Conservation (phyloP, 2,113 vertebrate genomes). For the Columbina picui region DNA sequence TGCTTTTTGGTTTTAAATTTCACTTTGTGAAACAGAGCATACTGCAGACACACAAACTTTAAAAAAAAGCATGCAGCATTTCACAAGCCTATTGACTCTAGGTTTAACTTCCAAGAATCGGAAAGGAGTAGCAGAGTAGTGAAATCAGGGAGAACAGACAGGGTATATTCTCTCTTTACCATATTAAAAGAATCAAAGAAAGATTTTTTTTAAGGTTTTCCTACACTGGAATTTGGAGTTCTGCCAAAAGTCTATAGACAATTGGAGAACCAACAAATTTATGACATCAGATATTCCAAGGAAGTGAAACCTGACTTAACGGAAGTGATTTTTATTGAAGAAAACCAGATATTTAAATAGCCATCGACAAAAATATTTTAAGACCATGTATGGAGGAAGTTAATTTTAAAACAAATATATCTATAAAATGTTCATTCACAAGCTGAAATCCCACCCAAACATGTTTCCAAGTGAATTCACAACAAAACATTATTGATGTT, state of each 20-base stretch:
- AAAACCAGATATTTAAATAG: neutral
- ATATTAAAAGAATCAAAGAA: neutral
- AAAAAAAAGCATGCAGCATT: accelerated
- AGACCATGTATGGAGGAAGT: accelerated
- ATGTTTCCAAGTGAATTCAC: neutral
- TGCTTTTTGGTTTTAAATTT: neutral
- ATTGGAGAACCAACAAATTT: slow-evolving; percentile 1
- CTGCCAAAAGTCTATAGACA: slow-evolving; percentile 7
- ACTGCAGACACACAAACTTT: neutral
- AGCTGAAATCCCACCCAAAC: neutral
- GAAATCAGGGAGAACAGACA: neutral
- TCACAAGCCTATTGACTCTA: neutral
- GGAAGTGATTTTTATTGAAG: slow-evolving; percentile 24
- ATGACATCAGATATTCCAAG: slow-evolving; percentile 47
- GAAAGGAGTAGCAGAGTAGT: neutral
- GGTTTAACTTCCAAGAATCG: neutral
- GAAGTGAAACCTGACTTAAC: slow-evolving; percentile 43
- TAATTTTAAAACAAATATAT: neutral
- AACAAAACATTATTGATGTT: neutral
- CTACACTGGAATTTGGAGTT: neutral
- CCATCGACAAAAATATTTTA: neutral
- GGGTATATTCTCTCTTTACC: neutral
- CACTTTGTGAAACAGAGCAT: neutral
- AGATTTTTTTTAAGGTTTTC: neutral
- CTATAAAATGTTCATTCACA: neutral